Base-by-base conservation (phyloP, 2,797 vertebrate genomes). In the Lemur catta region DNA sequence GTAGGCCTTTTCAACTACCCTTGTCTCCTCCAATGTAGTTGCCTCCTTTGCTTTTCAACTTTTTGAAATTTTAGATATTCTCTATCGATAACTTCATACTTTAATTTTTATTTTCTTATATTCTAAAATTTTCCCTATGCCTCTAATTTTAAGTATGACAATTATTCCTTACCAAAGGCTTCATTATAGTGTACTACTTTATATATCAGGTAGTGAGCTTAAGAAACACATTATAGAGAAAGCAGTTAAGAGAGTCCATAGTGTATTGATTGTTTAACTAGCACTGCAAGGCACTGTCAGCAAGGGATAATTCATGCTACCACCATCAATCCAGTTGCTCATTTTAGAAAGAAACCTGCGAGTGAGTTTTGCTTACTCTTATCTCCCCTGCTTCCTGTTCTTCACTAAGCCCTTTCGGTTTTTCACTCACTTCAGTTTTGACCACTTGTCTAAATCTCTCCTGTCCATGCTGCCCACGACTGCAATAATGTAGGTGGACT, bases 1-100 rank as follows among this genome's bases (percentile, higher is more conserved):
- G 69, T 84, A 48, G n/a, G 15, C 9, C 22, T 59, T 86, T 89
- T 57, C 28, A 75, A 3, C 14, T 30, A 26, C 10, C 43, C 11
- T 4, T 24, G 11, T 38, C 2, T 46, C 12, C 50, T 85, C 5
- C 22, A 30, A 0, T 50, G 38, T 82, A 72, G 28, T 86, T 89
- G 59, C 4, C 35, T 89, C 65, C 35, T 65, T 75, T 59, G 48
- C 41, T 82, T 90, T 95, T 65, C 22, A 50, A 0, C 1, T 2
- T 95, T 95, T 90, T 86, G 26, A 69, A 76, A 81, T 67, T 65
- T 89, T 69, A 86, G 26, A 52, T 65, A 48, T 15, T 89, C 24
- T 81, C 3, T 75, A 14, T 55, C 30, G 3, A 46, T 85, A 75
- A 20, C 20, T 76, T 84, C 4, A 52, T 86, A 61, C 80, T 41